phyloP scores from a whole-genome alignment of 92 coral and sea anemone genomes.

The Pocillopora meandrina region DNA sequence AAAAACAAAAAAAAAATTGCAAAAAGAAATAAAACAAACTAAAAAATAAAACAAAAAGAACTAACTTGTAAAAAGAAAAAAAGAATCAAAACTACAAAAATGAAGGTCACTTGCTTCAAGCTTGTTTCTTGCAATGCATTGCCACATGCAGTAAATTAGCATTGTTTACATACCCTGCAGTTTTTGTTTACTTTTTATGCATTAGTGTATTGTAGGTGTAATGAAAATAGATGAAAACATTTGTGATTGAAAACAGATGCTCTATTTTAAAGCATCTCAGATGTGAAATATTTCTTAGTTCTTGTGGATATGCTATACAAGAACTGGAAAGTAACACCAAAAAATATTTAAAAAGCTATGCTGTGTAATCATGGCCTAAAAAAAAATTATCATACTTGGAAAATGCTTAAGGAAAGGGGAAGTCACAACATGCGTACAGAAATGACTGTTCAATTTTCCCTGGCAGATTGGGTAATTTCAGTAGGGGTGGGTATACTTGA shows the following conservation, averaged over 20 bases:
- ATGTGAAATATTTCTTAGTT: too few relatives aligned
- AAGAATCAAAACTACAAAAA: constrained; percentile 36
- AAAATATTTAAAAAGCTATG: too few relatives aligned
- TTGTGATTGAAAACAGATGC: too few relatives aligned
- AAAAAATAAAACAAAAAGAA: constrained; percentile 42
- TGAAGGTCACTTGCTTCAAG: constrained; percentile 65
- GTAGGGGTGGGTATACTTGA: not conserved
- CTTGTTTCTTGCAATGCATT: constrained; percentile 23
- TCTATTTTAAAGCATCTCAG: too few relatives aligned
- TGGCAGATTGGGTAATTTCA: not conserved
- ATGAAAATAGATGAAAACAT: not conserved
- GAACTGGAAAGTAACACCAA: too few relatives aligned
- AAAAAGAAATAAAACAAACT: constrained; percentile 28
- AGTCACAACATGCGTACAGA: not conserved
- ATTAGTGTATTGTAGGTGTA: constrained; percentile 13
- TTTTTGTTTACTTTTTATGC: not conserved
- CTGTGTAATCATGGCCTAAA: too few relatives aligned
- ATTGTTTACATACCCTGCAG: not conserved
- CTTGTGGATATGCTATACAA: too few relatives aligned
- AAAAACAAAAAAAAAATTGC: constrained; percentile 5
- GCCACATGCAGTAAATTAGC: constrained; percentile 2
- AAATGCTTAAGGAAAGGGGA: too few relatives aligned
- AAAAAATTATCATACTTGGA: too few relatives aligned
- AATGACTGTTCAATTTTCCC: not conserved
- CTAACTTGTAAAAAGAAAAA: constrained; percentile 31